Conservation (phyloP, 1,140 invertebrate genomes). For the Pentalonia nigronervosa region DNA sequence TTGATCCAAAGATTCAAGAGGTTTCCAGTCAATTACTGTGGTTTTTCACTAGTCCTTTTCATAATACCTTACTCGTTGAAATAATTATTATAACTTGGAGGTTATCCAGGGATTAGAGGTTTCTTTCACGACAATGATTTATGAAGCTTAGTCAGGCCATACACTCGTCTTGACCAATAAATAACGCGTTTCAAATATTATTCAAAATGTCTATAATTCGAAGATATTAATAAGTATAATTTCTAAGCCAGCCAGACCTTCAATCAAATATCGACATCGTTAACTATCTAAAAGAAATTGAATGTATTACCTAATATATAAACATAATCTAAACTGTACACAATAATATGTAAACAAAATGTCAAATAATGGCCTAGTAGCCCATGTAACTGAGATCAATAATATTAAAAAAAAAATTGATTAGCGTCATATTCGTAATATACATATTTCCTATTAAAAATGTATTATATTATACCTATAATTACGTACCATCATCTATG, state of each 20-base stretch:
- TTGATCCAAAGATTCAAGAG: background rate
- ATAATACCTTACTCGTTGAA: background rate
- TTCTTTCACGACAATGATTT: background rate
- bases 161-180: background rate
- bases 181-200: background rate
- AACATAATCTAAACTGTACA: no score
- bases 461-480: background rate
- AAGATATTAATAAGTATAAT: background rate
- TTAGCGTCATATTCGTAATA: no score
- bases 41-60: constrained; percentile 16
- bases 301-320: no score
- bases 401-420: no score
- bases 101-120: background rate
- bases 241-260: no score
- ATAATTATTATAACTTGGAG: constrained; percentile 2
- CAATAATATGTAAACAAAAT: no score
- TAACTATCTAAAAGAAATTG: no score
- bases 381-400: no score
- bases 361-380: no score
- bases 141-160: background rate
- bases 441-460: background rate
- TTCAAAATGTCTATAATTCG: background rate
- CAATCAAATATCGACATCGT: no score
- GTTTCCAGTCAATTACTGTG: constrained; percentile 4
- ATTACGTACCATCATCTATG: background rate